A percentile compares a stretch with the other conserved stretches of the same genome.
phyloP scores from a whole-genome alignment of 2,113 vertebrate species.

The Sapayoa aenigma region DNA sequence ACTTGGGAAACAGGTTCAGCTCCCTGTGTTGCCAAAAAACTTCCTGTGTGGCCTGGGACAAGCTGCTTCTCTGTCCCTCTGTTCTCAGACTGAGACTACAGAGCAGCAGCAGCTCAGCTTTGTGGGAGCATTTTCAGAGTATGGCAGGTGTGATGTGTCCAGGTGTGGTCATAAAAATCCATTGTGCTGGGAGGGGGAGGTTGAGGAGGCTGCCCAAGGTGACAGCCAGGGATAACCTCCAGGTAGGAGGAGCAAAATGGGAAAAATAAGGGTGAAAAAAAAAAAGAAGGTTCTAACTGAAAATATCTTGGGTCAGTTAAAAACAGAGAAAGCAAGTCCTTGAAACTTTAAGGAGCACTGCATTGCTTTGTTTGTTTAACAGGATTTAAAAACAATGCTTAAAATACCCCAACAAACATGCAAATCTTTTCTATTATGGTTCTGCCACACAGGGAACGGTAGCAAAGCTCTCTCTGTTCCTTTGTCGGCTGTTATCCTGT shows the following conservation, averaged over 20 bases:
- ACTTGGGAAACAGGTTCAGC: constrained; percentile 59
- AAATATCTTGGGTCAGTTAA: background rate
- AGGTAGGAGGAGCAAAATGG: background rate
- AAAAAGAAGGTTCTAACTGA: background rate
- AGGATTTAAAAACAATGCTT: background rate
- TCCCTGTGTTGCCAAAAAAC: constrained; percentile 38
- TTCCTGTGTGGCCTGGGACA: constrained; percentile 58
- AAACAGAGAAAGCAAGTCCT: background rate
- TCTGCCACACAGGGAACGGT: background rate
- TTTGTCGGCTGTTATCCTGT: background rate
- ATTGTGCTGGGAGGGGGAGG: background rate
- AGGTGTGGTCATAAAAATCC: background rate
- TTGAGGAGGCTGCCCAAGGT: background rate
- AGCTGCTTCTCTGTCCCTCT: constrained; percentile 5
- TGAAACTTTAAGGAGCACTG: background rate
- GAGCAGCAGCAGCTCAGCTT: background rate
- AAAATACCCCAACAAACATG: background rate
- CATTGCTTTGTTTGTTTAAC: background rate
- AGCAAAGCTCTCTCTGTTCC: background rate
- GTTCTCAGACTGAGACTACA: background rate
- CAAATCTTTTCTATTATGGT: background rate
- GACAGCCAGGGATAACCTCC: background rate
- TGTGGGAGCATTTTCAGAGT: background rate
- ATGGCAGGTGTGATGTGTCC: background rate
- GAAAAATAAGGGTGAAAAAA: background rate